phyloP scores from a whole-genome alignment of 2,113 vertebrate genomes.

The Xerus inauris region DNA sequence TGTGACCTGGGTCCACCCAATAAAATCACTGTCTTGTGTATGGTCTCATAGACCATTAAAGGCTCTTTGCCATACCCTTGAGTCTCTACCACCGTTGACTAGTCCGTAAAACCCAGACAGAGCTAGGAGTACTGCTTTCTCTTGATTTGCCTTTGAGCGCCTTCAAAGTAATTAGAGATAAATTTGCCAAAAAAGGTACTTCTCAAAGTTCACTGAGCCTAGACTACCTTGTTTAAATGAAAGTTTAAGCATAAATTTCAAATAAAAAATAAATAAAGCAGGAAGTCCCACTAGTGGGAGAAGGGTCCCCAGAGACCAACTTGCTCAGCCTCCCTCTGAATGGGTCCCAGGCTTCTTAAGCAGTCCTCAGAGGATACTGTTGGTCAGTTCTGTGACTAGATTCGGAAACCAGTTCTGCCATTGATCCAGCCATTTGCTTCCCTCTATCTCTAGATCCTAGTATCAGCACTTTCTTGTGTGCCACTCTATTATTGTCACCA shows the following conservation, averaged over 20 bases:
- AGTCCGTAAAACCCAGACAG: not conserved
- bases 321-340: not conserved
- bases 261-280: not conserved
- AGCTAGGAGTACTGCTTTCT: not conserved
- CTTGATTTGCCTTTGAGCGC: not conserved
- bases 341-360: too few species aligned
- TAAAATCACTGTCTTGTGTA: not conserved
- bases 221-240: not conserved
- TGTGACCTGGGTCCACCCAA: not conserved
- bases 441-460: not conserved
- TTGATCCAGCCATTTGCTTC: not conserved
- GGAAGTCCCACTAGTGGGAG: not conserved
- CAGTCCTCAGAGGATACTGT: not conserved
- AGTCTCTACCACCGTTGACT: not conserved
- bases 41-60: not conserved
- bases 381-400: accelerated
- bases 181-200: not conserved
- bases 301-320: not conserved
- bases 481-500: not conserved
- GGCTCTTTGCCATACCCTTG: not conserved
- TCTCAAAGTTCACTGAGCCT: not conserved
- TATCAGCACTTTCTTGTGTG: not conserved
- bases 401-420: not conserved
- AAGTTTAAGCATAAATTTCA: not conserved
- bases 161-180: not conserved